phyloP scores from a whole-genome alignment of 2,888 invertebrate species.

The Apodemia mormo region DNA sequence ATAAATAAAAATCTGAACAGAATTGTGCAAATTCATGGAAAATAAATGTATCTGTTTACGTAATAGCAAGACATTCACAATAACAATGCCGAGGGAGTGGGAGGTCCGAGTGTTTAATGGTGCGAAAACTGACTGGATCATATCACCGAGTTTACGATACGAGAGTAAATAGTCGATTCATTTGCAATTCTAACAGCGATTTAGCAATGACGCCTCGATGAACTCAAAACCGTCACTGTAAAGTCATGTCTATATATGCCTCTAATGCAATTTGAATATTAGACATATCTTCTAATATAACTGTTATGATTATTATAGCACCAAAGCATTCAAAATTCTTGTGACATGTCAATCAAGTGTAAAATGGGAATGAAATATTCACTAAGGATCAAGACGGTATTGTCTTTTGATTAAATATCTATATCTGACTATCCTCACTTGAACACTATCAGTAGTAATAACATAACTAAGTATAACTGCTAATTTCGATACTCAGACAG shows the following conservation, averaged over 20 bases:
- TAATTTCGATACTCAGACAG: too few relatives aligned
- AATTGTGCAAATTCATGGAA: neutral
- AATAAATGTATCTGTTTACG: constrained; percentile 42
- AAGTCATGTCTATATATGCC: neutral
- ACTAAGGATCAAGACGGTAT: too few relatives aligned
- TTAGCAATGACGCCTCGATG: constrained; percentile 54
- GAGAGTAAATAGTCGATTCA: constrained; percentile 79
- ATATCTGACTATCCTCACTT: too few relatives aligned
- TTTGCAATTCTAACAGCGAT: constrained; percentile 79
- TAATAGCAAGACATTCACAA: constrained; percentile 58
- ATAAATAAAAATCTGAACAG: too few relatives aligned
- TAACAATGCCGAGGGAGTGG: constrained; percentile 60
- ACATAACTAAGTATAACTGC: too few relatives aligned
- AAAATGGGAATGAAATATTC: too few relatives aligned
- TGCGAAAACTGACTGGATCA: constrained; percentile 81
- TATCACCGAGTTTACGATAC: constrained; percentile 78
- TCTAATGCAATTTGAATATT: neutral
- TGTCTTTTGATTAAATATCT: too few relatives aligned
- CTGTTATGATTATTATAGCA: too few relatives aligned
- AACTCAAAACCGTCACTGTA: constrained; percentile 20
- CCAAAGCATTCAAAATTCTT: too few relatives aligned
- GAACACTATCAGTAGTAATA: too few relatives aligned
- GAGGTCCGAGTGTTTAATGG: constrained; percentile 77
- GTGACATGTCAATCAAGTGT: too few relatives aligned
- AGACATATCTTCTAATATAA: too few relatives aligned